Conservation (phyloP, 1,140 invertebrate genomes). For the Pseudomyrmex cubaensis region DNA sequence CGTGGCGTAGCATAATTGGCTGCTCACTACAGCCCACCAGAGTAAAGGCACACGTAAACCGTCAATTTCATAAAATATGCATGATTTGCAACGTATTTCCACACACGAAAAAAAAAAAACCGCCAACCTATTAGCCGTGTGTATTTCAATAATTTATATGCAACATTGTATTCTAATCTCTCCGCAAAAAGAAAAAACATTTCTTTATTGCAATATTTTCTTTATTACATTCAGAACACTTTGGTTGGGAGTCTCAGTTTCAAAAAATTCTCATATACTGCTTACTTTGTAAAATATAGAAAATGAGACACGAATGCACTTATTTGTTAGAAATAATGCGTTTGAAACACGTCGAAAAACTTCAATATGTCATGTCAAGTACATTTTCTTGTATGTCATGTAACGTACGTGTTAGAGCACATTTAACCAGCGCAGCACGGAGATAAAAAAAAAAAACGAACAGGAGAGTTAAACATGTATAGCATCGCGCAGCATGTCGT, state of each 20-base stretch:
- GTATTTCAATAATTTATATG: background rate
- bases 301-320: background rate
- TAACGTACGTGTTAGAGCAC: conserved; percentile 1
- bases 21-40: conserved; percentile 14
- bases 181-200: background rate
- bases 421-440: background rate
- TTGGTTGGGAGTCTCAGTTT: too few relatives aligned
- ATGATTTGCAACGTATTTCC: background rate
- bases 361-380: background rate
- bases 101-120: background rate
- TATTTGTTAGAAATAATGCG: background rate
- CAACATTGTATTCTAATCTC: conserved; percentile 12
- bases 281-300: background rate
- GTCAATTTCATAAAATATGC: conserved; percentile 31
- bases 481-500: background rate
- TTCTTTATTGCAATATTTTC: background rate
- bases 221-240: too few relatives aligned
- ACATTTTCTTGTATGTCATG: background rate
- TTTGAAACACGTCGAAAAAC: background rate
- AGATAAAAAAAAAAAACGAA: background rate
- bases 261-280: background rate
- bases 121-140: background rate
- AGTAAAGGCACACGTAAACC: background rate
- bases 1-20: conserved; percentile 46
- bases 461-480: conserved; percentile 13